A percentile compares a stretch with the other conserved stretches of the same genome.
Conservation (phyloP, 2,888 invertebrate species). For the Synergus umbraculus region DNA sequence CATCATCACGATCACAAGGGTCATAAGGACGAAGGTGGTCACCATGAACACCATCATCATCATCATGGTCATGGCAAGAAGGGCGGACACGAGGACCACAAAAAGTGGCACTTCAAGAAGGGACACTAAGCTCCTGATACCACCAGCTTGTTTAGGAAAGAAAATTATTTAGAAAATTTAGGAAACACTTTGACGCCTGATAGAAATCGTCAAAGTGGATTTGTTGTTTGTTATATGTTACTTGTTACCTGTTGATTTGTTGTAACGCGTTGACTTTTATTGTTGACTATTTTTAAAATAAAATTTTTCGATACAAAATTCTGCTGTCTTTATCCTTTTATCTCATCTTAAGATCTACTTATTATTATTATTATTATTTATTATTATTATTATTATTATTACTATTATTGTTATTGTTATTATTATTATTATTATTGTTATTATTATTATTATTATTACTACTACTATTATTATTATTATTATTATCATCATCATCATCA, state of each 20-base stretch:
- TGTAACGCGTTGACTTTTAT: neutral
- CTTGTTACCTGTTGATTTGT: neutral
- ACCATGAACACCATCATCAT: slow-evolving; percentile 87
- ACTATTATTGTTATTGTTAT: too few species aligned
- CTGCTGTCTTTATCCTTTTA: neutral
- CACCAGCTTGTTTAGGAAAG: neutral
- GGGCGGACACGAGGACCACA: slow-evolving; percentile 88
- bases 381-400: too few species aligned
- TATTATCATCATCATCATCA: too few species aligned
- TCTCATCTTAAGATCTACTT: neutral
- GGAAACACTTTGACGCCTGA: neutral
- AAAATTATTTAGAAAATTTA: neutral
- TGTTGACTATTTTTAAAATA: slow-evolving; percentile 1
- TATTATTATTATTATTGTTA: too few species aligned
- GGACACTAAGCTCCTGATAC: slow-evolving; percentile 68
- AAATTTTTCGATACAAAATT: neutral
- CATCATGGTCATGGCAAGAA: slow-evolving; percentile 88
- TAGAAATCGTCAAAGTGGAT: neutral
- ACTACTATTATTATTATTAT: too few species aligned
- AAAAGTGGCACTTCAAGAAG: slow-evolving; percentile 85
- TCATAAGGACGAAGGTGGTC: slow-evolving; percentile 87
- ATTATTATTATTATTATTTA: too few species aligned
- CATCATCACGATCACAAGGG: slow-evolving; percentile 89
- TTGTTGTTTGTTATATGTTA: neutral
- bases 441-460: too few species aligned